Base-by-base conservation (phyloP, 2,888 invertebrate genomes). In the Caenorhabditis becei region DNA sequence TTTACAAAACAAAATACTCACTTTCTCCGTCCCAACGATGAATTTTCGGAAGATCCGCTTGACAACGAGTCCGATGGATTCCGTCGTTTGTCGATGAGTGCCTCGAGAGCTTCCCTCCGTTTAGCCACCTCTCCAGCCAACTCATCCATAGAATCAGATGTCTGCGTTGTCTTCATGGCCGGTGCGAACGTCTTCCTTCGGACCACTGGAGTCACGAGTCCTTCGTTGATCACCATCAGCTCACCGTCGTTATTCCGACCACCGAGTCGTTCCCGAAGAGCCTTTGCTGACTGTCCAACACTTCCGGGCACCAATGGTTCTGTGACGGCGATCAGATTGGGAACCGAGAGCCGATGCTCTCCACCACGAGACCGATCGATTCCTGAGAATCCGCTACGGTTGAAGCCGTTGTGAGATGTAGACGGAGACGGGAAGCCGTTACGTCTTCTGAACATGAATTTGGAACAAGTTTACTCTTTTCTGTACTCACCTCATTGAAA, bases 181-280 rank as follows among this genome's bases (percentile, higher is more conserved):
- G 70, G 63, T 10, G 80, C 69, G 67, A 86, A 86, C 18, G 69
- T 66, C 72, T 89, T 89, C 20, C 89, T 65, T 14, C 89, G 77
- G 7, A 89, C 86, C 11, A 89, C 87, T 2, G 89, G 89, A 28
- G 89, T 89, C 47, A 88, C 86, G 18, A 89, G 72, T 51, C 89
- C 89, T 70, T 89, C 89, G 75, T 89, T 89, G 58, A 91, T 88
- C 66, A 88, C 86, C 72, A 69, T 77, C 20, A 87, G 75, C 35
- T 86, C 84, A 35, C 87, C 87, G 61, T 81, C 83, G 7, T 58
- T 75, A 8, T 53, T 83, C 10, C 87, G 69, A 0, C 88, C 87
- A 28, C 88, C 87, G 26, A 89, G 65, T 32, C 84, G 79, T 61
- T 85, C 87, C 24, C 63, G 62, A 18, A 85, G 71, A n/a, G 86